A percentile compares a stretch with the other conserved stretches of the same genome.
Conservation (phyloP, 2,888 invertebrate species). For the Rhopalosiphum nymphaeae region DNA sequence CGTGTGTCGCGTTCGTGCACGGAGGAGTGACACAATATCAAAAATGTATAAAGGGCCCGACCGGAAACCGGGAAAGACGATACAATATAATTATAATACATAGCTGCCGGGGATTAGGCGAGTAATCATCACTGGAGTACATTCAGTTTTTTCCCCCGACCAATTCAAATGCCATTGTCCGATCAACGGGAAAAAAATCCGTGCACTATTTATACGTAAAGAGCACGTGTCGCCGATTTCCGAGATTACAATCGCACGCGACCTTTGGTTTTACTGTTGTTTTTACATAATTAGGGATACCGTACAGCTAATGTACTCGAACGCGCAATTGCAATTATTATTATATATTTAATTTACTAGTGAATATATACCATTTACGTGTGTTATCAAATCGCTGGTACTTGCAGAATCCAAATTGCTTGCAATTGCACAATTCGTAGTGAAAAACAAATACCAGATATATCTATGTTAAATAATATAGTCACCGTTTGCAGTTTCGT, state of each 20-base stretch:
- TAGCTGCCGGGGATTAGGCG: conserved; percentile 34
- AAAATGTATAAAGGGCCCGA: not conserved
- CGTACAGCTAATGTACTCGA: not conserved
- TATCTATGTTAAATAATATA: not conserved
- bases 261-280: conserved; percentile 16
- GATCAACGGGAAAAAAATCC: conserved; percentile 10
- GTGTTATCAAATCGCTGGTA: not conserved
- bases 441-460: not conserved
- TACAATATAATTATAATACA: conserved; percentile 15
- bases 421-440: not conserved
- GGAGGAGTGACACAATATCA: not conserved
- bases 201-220: not conserved
- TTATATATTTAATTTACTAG: not conserved
- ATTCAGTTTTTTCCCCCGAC: not conserved
- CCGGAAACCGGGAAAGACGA: not conserved
- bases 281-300: not conserved
- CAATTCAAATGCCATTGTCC: not conserved
- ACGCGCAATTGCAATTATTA: not conserved
- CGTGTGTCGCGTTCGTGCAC: conserved; percentile 10
- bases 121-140: not conserved
- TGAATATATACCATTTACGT: not conserved
- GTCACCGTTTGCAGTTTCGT: not conserved
- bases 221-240: conserved; percentile 41
- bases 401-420: not conserved
- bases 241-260: conserved; percentile 50